A percentile compares a stretch with the other conserved stretches of the same genome.
Conservation (phyloP, 2,888 invertebrate genomes). For the Drosophila limbata region DNA sequence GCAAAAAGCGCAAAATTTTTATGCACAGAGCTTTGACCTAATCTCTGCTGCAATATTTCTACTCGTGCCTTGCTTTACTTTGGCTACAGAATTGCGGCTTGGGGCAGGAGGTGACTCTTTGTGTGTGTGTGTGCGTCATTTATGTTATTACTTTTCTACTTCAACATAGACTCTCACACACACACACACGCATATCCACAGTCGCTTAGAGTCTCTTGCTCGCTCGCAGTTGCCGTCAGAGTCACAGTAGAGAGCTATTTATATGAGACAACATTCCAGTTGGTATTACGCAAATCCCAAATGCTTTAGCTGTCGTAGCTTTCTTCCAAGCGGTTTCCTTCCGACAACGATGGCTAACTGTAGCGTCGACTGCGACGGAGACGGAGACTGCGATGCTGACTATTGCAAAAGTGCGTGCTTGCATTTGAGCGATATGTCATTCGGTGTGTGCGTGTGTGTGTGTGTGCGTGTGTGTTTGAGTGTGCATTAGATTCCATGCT, state of each 20-base stretch:
- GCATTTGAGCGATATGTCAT: slow-evolving; percentile 66
- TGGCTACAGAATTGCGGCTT: slow-evolving; percentile 45
- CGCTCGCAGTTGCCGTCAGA: slow-evolving; percentile 36
- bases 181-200: slow-evolving; percentile 11
- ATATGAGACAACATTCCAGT: slow-evolving; percentile 82
- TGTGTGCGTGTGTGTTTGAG: slow-evolving; percentile 21
- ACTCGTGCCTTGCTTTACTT: slow-evolving; percentile 64
- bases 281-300: slow-evolving; percentile 80
- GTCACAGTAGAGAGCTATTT: slow-evolving; percentile 64
- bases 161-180: slow-evolving; percentile 28
- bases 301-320: slow-evolving; percentile 80
- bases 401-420: slow-evolving; percentile 78
- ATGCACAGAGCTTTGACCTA: slow-evolving; percentile 82
- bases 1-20: slow-evolving; percentile 63
- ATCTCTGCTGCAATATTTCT: slow-evolving; percentile 81
- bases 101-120: slow-evolving; percentile 13
- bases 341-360: slow-evolving; percentile 62
- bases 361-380: slow-evolving; percentile 18
- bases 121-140: slow-evolving; percentile 53
- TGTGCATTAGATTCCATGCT: slow-evolving; percentile 42
- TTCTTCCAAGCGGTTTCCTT: slow-evolving; percentile 79
- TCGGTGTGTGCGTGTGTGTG: slow-evolving; percentile 26
- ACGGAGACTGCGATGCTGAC: slow-evolving; percentile 35
- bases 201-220: slow-evolving; percentile 5
- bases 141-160: slow-evolving; percentile 69